These are phyloP conservation scores for Sarotherodon lohbergeri DNA, from an alignment of 2,113 vertebrate species.

Conservation along the genomic window DNA sequence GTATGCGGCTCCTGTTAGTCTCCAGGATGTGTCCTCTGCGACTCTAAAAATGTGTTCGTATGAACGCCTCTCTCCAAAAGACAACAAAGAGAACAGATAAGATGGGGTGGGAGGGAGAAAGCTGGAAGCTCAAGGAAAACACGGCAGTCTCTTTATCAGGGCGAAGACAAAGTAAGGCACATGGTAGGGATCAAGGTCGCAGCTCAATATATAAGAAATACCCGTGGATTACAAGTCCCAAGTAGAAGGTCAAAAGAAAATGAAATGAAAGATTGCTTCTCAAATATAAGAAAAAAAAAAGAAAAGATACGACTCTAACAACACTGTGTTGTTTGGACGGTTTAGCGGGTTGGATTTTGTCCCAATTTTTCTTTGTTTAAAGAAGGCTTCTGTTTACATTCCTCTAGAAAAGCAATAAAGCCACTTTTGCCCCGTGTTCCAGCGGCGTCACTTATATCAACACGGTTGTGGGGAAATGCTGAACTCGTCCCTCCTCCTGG, in stretches of 20 bases:
- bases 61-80: conserved; percentile 4
- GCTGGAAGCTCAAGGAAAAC: conserved; percentile 10
- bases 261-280: conserved; percentile 47
- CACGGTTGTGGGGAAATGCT: background rate
- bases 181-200: conserved; percentile 37
- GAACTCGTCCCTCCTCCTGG: background rate
- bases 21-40: conserved; percentile 15
- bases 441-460: conserved; percentile 1
- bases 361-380: conserved; percentile 6
- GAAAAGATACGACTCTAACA: background rate
- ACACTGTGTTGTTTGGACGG: background rate
- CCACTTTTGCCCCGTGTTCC: background rate
- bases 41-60: conserved; percentile 12
- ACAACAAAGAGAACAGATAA: conserved; percentile 11
- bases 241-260: conserved; percentile 50
- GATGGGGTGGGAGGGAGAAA: background rate
- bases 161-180: conserved; percentile 20
- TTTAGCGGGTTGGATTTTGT: background rate
- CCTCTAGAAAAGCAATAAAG: conserved; percentile 1
- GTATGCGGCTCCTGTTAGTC: background rate
- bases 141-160: conserved; percentile 11
- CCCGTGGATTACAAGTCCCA: conserved; percentile 22
- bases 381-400: background rate
- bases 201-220: conserved; percentile 40
- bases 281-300: background rate